Conservation (phyloP, 2,888 invertebrate genomes). For the Dendrolimus pini region DNA sequence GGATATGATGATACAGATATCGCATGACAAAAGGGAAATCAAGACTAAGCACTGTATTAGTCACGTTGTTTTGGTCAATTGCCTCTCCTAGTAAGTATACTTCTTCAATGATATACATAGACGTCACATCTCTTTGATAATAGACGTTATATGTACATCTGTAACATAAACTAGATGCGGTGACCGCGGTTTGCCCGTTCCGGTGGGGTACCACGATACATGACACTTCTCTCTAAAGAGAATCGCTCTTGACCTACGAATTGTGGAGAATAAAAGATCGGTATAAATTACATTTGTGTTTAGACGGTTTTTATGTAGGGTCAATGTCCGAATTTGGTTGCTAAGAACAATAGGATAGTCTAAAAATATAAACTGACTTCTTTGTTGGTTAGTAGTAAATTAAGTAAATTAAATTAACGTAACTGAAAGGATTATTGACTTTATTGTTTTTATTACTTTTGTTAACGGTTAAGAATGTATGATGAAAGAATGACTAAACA, state of each 20-base stretch:
- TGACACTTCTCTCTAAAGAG: conserved; percentile 36
- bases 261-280: conserved; percentile 5
- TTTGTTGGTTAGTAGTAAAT: conserved; percentile 2
- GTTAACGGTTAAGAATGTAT: too few species aligned
- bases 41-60: too few species aligned
- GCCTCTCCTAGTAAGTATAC: too few species aligned
- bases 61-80: too few species aligned
- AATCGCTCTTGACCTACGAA: conserved; percentile 6
- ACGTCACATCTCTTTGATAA: not conserved
- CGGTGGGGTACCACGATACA: conserved; percentile 58
- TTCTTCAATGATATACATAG: too few species aligned
- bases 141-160: not conserved
- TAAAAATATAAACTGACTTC: not conserved
- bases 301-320: not conserved
- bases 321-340: not conserved
- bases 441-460: too few species aligned
- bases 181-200: conserved; percentile 56
- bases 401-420: not conserved
- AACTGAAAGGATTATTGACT: not conserved
- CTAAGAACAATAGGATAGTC: not conserved
- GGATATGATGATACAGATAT: too few species aligned
- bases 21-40: too few species aligned
- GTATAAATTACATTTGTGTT: not conserved
- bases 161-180: conserved; percentile 50
- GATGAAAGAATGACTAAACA: too few species aligned